These are phyloP conservation scores for Ectropis grisescens DNA, from an alignment of 1,140 invertebrate species.

Conservation along the genomic window DNA sequence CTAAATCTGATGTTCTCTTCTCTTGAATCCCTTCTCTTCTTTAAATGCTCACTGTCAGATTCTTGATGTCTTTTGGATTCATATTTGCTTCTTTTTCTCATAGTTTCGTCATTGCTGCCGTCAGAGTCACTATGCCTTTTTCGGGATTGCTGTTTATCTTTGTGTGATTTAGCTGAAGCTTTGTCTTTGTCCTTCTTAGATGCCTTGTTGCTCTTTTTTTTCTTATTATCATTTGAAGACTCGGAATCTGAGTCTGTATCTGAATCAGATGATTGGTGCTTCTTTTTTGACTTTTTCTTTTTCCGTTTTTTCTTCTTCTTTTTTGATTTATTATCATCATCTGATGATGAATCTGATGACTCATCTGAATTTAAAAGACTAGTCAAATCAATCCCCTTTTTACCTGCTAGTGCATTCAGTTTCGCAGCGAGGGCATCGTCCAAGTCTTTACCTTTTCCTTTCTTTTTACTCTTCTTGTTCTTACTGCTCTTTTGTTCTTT, in stretches of 20 bases:
- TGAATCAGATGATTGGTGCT: constrained; percentile 14
- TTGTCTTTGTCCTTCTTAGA: constrained; percentile 13
- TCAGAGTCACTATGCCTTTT: no score
- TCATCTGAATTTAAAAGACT: constrained; percentile 48
- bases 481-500: constrained; percentile 66
- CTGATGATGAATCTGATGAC: constrained; percentile 57
- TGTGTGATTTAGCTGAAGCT: no score
- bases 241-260: no score
- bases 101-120: no score
- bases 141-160: no score
- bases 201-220: constrained; percentile 29
- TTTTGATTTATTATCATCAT: constrained; percentile 60
- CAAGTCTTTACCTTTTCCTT: constrained; percentile 64
- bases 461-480: constrained; percentile 69
- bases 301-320: constrained; percentile 54
- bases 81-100: not conserved
- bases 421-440: constrained; percentile 71
- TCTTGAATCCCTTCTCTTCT: no score
- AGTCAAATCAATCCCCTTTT: constrained; percentile 44
- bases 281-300: constrained; percentile 23
- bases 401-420: constrained; percentile 63
- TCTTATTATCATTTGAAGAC: constrained; percentile 62
- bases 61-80: no score
- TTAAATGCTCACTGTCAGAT: no score
- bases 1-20: no score